Evolutionary conservation across 1,140 invertebrate species (phyloP), one percentile per base, ranked within the genome.

Genomic region (Drosophila virilis): DNA sequence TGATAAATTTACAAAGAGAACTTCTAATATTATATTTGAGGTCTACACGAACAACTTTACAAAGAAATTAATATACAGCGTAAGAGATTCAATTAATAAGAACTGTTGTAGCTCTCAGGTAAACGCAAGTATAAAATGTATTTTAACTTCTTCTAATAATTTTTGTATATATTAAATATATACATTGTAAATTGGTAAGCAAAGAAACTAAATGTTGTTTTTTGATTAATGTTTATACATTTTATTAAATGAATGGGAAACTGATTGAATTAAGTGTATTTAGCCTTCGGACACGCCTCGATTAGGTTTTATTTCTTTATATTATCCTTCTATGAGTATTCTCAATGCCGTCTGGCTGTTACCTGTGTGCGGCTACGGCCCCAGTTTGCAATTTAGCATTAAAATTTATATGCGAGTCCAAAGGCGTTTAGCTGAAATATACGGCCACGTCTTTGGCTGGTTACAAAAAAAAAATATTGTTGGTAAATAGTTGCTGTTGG

Each of bases 371-470:
- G 8, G 50, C 28, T 66, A 28, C 57, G 61, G 72, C 60, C 67
- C 61, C 62, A 77, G 60, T 71, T 78, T 73, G 82, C 78, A 86
- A 88, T 88, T 88, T 83, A 88, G 76, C 84, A 89, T 88, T 88
- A 83, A 88, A 88, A 88, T 88, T 88, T 88, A 88, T 88, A 77
- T 83, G 68, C 83, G 54, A 79, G 54, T 65, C 62, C 74, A 79
- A 79, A 77, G 83, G 68, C 83, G 79, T 89, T 89, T 79, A 77
- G 73, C 84, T 74, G 79, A 68, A 71, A 88, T 86, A 83, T 89
- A 88, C 80, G 83, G 70, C 64, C 60, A 67, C 37, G 54, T 64
- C 59, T 67, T 55, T 54, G 74, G 50, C 57, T 51, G 69, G 50
- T 50, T 55, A 46, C 13, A 55, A 48, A 48, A 61, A n/a, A 64